phyloP scores from a whole-genome alignment of 2,888 invertebrate genomes.

The Calephelis perditalis region DNA sequence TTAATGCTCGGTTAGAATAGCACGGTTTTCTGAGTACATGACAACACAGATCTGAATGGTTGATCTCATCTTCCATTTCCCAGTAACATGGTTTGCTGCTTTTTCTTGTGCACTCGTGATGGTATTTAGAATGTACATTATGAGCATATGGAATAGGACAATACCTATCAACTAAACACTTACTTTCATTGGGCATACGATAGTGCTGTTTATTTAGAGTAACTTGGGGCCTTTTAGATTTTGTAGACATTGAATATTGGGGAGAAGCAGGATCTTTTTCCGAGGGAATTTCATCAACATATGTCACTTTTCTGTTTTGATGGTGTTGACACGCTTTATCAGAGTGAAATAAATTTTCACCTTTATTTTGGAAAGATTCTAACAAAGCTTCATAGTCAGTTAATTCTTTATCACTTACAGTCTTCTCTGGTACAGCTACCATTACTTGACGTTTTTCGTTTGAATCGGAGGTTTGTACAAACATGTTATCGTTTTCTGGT shows the following conservation, averaged over 20 bases:
- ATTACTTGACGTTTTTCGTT: conserved; percentile 14
- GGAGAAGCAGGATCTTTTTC: background rate
- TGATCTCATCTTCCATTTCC: conserved; percentile 30
- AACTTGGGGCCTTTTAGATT: background rate
- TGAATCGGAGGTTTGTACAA: background rate
- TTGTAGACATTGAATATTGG: background rate
- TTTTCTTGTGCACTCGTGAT: conserved; percentile 39
- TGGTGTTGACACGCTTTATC: conserved; percentile 9
- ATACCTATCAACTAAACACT: background rate
- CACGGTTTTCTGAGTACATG: conserved; percentile 24
- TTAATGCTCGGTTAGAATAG: conserved; percentile 21
- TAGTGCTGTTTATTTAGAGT: background rate
- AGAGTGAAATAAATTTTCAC: background rate
- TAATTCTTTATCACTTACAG: conserved; percentile 32
- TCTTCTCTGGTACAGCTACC: conserved; percentile 22
- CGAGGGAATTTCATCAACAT: conserved; percentile 58
- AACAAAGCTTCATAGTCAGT: conserved; percentile 20
- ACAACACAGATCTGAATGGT: conserved; percentile 26
- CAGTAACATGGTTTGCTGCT: conserved; percentile 23
- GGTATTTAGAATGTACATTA: conserved; percentile 45
- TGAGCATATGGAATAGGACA: conserved; percentile 43
- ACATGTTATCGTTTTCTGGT: conserved; percentile 12
- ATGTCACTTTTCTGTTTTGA: conserved; percentile 39
- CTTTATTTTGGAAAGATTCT: conserved; percentile 20
- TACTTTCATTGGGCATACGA: background rate